A percentile compares a stretch with the other conserved stretches of the same genome.
These are phyloP conservation scores for Vespertilio murinus DNA, from an alignment of 2,797 vertebrate genomes.

Conservation along the genomic window DNA sequence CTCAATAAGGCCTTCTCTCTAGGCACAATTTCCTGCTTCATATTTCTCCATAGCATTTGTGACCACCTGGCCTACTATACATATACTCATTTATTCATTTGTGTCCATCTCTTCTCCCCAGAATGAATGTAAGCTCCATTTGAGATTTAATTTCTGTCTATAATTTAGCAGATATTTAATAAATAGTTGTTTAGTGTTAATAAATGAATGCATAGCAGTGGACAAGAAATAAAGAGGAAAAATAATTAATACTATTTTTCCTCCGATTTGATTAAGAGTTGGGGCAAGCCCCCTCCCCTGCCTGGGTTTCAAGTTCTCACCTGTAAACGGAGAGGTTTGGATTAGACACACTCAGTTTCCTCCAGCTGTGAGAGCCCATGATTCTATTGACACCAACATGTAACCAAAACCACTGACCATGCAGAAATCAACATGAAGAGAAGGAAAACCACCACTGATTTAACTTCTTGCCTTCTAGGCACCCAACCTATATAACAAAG, in stretches of 20 bases:
- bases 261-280: not conserved
- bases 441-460: not conserved
- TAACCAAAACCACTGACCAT: slow-evolving; percentile 1
- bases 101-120: not conserved
- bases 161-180: not conserved
- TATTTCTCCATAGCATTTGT: not conserved
- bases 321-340: not conserved
- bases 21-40: not conserved
- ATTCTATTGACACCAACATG: not conserved
- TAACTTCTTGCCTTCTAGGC: not conserved
- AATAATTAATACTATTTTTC: not conserved
- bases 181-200: not conserved
- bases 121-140: not conserved
- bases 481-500: not conserved
- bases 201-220: not conserved
- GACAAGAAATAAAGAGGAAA: not conserved
- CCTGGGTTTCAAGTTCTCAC: not conserved
- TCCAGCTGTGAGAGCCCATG: not conserved
- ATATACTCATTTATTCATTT: not conserved
- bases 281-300: not conserved
- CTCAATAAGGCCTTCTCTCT: not conserved
- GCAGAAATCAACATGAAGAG: not conserved
- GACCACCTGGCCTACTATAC: not conserved
- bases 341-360: not conserved
- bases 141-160: not conserved